Evolutionary conservation across 2,797 vertebrate species (phyloP).

Genomic region (Pteronotus mesoamericanus): DNA sequence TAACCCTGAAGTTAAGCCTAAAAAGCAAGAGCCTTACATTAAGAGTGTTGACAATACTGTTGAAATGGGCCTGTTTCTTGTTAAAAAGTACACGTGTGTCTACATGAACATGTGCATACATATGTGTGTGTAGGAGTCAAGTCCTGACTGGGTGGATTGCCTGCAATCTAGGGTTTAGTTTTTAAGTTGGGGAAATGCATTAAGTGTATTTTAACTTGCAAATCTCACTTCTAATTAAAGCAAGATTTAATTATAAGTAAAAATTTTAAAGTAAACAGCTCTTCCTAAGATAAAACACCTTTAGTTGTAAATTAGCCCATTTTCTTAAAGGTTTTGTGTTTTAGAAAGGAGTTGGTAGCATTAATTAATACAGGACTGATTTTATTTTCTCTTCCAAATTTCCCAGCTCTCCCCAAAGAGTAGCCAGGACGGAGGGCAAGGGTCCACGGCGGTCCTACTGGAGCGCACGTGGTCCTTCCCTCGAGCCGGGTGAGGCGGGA

Average conservation of each 20-base stretch:
- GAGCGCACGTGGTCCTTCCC: not conserved
- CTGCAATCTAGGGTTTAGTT: slow-evolving; percentile 61
- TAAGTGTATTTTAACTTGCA: slow-evolving; percentile 58
- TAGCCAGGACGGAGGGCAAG: not conserved
- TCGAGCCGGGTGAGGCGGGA: not conserved
- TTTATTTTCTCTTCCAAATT: slow-evolving; percentile 4
- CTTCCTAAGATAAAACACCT: slow-evolving; percentile 73
- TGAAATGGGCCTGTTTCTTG: slow-evolving; percentile 75
- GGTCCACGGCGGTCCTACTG: not conserved
- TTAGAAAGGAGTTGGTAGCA: not conserved
- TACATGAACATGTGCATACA: slow-evolving; percentile 76
- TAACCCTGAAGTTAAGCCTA: slow-evolving; percentile 80
- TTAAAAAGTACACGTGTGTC: slow-evolving; percentile 77
- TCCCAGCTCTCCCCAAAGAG: not conserved
- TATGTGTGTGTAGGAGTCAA: slow-evolving; percentile 74
- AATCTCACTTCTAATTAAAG: slow-evolving; percentile 69
- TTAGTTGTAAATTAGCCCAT: slow-evolving; percentile 57
- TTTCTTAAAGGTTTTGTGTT: slow-evolving; percentile 21
- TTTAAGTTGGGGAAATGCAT: slow-evolving; percentile 65
- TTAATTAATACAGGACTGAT: not conserved
- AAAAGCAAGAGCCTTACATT: slow-evolving; percentile 77
- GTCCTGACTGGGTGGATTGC: slow-evolving; percentile 69
- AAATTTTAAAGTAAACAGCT: slow-evolving; percentile 73
- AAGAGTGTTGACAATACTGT: slow-evolving; percentile 74
- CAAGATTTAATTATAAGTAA: slow-evolving; percentile 66